phyloP scores from a whole-genome alignment of 1,140 invertebrate species.

The Metopolophium dirhodum region DNA sequence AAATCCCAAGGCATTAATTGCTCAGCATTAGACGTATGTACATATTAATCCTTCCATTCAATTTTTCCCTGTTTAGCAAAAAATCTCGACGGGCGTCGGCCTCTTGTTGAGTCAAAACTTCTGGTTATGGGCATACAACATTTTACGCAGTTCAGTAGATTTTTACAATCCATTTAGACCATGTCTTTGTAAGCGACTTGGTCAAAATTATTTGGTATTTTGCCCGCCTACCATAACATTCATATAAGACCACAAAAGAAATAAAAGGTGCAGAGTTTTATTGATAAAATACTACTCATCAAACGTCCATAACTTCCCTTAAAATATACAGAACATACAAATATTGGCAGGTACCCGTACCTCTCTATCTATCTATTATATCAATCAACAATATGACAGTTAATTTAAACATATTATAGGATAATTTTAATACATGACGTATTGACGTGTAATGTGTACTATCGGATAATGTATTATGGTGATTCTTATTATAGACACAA shows the following conservation, averaged over 20 bases:
- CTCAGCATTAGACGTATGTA: not conserved
- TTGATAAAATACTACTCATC: not conserved
- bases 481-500: too few species aligned
- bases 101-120: not conserved
- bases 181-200: not conserved
- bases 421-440: not conserved
- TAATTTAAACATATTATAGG: not conserved
- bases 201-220: not conserved
- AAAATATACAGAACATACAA: not conserved
- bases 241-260: constrained; percentile 10
- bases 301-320: not conserved
- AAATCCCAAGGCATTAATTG: too few species aligned
- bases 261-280: constrained; percentile 13
- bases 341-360: not conserved
- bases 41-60: not conserved
- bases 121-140: not conserved
- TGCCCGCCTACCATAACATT: not conserved
- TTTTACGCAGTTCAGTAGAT: not conserved
- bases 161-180: not conserved
- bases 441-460: too few species aligned
- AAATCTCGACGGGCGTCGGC: not conserved
- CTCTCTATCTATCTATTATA: not conserved
- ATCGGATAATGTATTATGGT: too few species aligned
- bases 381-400: not conserved
- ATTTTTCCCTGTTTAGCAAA: not conserved